Evolutionary conservation across 2,888 invertebrate species (phyloP).

Genomic region (Drosophila mercatorum): DNA sequence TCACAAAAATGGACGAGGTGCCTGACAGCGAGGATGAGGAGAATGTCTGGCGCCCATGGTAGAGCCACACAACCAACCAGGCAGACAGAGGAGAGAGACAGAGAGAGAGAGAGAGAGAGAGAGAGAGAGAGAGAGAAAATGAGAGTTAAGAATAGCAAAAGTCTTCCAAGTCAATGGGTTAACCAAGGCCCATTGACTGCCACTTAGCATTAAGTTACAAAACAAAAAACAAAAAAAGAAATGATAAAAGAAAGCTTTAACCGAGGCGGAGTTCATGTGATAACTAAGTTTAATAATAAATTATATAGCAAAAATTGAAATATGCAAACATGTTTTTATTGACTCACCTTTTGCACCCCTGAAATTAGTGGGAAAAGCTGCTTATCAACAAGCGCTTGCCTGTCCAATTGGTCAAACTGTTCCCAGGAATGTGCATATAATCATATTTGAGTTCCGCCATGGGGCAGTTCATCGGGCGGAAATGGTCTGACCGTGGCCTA

Average conservation of each 20-base stretch:
- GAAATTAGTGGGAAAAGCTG: conserved; percentile 14
- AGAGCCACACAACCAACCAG: conserved; percentile 11
- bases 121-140: conserved; percentile 3
- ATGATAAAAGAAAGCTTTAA: conserved; percentile 53
- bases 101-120: background rate
- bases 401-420: conserved; percentile 43
- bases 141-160: conserved; percentile 39
- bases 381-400: conserved; percentile 6
- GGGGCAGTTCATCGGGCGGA: conserved; percentile 26
- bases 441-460: background rate
- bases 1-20: conserved; percentile 60
- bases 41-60: conserved; percentile 84
- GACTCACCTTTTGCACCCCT: background rate
- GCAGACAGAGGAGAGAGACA: background rate
- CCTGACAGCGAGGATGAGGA: conserved; percentile 70
- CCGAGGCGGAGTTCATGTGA: conserved; percentile 69
- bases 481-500: conserved; percentile 23
- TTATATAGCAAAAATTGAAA: conserved; percentile 63
- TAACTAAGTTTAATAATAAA: conserved; percentile 67
- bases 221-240: background rate
- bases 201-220: conserved; percentile 53
- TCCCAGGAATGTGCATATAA: conserved; percentile 14
- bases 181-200: conserved; percentile 32
- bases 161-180: conserved; percentile 63
- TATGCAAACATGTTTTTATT: conserved; percentile 25